Evolutionary conservation across 2,888 invertebrate genomes (phyloP), one percentile per base, ranked within the genome.

Genomic region (Hoplodrina blanda): DNA sequence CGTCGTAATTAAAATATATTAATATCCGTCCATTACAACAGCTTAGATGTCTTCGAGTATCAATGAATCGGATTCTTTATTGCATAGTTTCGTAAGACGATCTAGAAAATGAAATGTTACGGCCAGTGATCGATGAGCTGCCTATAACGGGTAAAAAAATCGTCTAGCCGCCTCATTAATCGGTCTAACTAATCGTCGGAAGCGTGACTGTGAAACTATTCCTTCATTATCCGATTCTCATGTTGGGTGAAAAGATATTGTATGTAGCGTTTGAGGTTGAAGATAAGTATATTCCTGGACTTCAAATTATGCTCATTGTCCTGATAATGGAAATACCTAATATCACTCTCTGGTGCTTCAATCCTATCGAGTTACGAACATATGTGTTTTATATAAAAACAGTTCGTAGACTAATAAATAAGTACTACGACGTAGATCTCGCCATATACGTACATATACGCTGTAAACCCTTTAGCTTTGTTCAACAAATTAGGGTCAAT

Each of bases 1-100:
- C 10, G 37, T 25, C 13, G 44, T 49, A 63, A 77, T 80, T 66
- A 56, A 73, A 71, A 57, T 70, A 44, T 15, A 74, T 56, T 59
- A 49, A 74, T 62, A 65, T 73, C 64, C 60, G 56, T 37, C 30
- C 49, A 66, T 75, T 69, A 46, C 62, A 65, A 41, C 50, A 63
- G 19, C 17, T 25, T 55, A 44, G 19, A 54, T 13, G 7, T 30
- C 37, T 53, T 30, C 30, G 41, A 63, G 44, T 73, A 17, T 64
- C 63, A 64, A 53, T 69, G 13, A 69, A 67, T 74, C 30, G 46
- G 69, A 74, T 78, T 11, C 13, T 37, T 54, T 66, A 52, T 56
- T 61, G 56, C 54, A 57, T 41, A 19, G 53, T 77, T 69, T 50
- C 57, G 53, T 62, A 59, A 74, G 52, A 44, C 17, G 46, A 15